These are phyloP conservation scores for Ostrea denselamellosa DNA, from an alignment of 1,140 invertebrate species.

Conservation along the genomic window DNA sequence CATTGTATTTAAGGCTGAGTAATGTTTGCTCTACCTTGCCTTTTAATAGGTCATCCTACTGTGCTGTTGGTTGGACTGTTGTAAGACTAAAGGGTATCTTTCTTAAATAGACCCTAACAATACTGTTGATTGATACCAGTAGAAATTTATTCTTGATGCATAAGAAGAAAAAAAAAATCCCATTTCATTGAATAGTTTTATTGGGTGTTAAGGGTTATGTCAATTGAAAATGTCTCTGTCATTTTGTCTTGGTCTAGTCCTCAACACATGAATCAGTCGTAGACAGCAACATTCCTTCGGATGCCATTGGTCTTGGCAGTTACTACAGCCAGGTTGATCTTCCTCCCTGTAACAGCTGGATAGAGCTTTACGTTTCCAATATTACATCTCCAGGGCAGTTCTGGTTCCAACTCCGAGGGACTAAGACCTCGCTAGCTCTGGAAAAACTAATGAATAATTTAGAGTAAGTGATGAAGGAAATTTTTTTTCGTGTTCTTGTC, in stretches of 20 bases:
- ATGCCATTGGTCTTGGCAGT: slow-evolving; percentile 67
- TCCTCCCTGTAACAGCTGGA: slow-evolving; percentile 57
- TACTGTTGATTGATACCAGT: too few relatives aligned
- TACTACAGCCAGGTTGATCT: slow-evolving; percentile 61
- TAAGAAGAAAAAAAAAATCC: too few relatives aligned
- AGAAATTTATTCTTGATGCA: too few relatives aligned
- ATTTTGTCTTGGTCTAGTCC: background rate
- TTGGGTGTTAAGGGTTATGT: background rate
- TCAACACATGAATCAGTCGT: background rate
- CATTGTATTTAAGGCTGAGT: too few relatives aligned
- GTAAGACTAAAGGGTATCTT: too few relatives aligned
- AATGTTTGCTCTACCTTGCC: too few relatives aligned
- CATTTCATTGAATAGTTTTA: too few relatives aligned
- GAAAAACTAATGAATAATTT: slow-evolving; percentile 74
- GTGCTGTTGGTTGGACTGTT: too few relatives aligned
- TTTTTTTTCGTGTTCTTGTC: too few relatives aligned
- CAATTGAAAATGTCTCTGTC: background rate
- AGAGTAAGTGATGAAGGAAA: slow-evolving; percentile 67
- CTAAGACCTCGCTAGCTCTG: slow-evolving; percentile 64
- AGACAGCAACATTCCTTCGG: slow-evolving; percentile 54
- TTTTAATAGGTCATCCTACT: too few relatives aligned
- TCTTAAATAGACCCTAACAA: too few relatives aligned
- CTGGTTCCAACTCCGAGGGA: slow-evolving; percentile 71
- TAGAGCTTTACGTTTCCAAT: slow-evolving; percentile 72
- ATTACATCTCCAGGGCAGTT: slow-evolving; percentile 68